phyloP scores from a whole-genome alignment of 2,888 invertebrate species.

The Volucella inflata region DNA sequence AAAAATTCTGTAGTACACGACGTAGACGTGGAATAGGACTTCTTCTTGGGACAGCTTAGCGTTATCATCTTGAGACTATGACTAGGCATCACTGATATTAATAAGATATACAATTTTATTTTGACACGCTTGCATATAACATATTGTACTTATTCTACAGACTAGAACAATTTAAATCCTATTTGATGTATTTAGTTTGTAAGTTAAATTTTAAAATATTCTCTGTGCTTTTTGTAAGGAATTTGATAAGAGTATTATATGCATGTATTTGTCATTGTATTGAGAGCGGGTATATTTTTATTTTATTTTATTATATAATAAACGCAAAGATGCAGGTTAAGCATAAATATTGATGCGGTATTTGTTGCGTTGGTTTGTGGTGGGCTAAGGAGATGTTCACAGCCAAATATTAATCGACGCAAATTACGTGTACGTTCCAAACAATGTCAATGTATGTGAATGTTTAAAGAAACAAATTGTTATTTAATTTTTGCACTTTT shows the following conservation, averaged over 20 bases:
- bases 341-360: background rate
- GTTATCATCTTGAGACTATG: background rate
- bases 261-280: background rate
- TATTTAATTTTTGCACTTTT: constrained; percentile 73
- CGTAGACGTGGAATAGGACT: background rate
- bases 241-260: constrained; percentile 40
- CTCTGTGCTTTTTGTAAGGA: constrained; percentile 11
- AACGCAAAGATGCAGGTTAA: background rate
- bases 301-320: constrained; percentile 2
- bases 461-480: constrained; percentile 35
- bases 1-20: background rate
- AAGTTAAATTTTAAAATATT: constrained; percentile 43
- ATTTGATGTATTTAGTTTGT: constrained; percentile 36
- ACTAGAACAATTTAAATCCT: constrained; percentile 13
- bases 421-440: constrained; percentile 41
- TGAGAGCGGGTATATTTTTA: constrained; percentile 29
- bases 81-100: background rate
- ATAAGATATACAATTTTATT: background rate
- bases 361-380: background rate
- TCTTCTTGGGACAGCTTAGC: background rate
- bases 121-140: background rate
- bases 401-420: constrained; percentile 66
- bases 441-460: constrained; percentile 14
- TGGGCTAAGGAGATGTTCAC: constrained; percentile 35
- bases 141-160: constrained; percentile 58